A percentile compares a stretch with the other conserved stretches of the same genome.
Conservation (phyloP, 1,140 invertebrate genomes). For the Meloidogyne exigua region DNA sequence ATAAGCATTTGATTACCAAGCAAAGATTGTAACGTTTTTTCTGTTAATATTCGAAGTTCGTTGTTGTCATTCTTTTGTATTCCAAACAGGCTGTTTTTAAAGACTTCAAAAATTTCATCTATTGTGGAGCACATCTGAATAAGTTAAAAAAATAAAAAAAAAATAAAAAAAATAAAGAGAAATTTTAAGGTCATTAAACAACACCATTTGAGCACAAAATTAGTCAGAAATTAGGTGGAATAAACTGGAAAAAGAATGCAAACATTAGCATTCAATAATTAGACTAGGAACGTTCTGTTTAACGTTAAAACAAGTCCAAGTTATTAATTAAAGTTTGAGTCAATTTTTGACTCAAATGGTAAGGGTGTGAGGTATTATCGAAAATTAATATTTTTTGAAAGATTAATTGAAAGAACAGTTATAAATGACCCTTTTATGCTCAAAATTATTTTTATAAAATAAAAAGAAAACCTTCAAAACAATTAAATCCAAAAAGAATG, state of each 20-base stretch:
- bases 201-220: no score
- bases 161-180: not conserved
- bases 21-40: conserved; percentile 6
- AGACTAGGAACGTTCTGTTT: no score
- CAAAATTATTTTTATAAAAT: not conserved
- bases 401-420: no score
- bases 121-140: conserved; percentile 21
- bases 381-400: no score
- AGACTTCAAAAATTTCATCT: conserved; percentile 24
- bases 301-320: no score
- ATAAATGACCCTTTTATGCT: not conserved
- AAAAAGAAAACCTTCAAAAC: conserved; percentile 48
- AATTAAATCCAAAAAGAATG: conserved; percentile 53
- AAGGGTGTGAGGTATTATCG: no score
- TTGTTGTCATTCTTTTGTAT: conserved; percentile 9
- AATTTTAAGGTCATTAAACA: no score
- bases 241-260: no score
- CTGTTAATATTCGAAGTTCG: conserved; percentile 17
- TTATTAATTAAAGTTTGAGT: no score
- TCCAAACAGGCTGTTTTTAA: conserved; percentile 19
- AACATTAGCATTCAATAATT: no score
- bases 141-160: not conserved
- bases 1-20: conserved; percentile 11
- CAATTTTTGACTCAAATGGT: no score
- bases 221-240: no score